Percentiles rank a stretch among this genome's conserved stretches.
These are phyloP conservation scores for Odontesthes bonariensis DNA, from an alignment of 2,113 vertebrate species.

Conservation along the genomic window DNA sequence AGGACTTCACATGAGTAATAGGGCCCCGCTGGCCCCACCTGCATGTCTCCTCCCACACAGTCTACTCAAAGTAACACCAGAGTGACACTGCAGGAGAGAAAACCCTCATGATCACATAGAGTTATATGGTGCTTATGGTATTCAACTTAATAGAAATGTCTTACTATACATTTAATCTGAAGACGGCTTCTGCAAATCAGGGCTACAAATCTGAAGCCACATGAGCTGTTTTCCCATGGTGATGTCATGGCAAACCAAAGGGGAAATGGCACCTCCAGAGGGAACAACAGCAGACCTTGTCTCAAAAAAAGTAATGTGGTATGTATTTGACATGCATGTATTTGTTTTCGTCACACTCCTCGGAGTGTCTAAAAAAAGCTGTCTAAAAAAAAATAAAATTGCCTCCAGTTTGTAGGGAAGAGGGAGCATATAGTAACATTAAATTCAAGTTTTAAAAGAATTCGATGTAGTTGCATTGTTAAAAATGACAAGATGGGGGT, in stretches of 20 bases:
- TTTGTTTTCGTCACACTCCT: neutral
- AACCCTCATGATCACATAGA: neutral
- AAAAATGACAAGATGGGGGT: no score
- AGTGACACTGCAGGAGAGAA: slow-evolving; percentile 40
- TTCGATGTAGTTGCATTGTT: no score
- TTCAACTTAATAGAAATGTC: slow-evolving; percentile 21
- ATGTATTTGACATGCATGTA: neutral
- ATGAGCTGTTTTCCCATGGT: slow-evolving; percentile 36
- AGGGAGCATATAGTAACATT: neutral
- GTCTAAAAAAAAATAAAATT: neutral
- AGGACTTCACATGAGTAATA: slow-evolving; percentile 63
- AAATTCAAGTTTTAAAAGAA: neutral
- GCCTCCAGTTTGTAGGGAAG: neutral
- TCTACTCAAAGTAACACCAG: slow-evolving; percentile 68
- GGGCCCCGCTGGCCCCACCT: slow-evolving; percentile 56
- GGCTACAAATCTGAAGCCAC: neutral
- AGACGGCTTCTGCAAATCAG: slow-evolving; percentile 16
- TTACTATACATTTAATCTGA: slow-evolving; percentile 10
- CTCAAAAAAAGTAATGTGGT: slow-evolving; percentile 17
- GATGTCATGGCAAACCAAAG: slow-evolving; percentile 54
- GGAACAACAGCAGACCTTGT: slow-evolving; percentile 35
- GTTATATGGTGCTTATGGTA: neutral
- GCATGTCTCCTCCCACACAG: slow-evolving; percentile 77
- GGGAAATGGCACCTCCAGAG: slow-evolving; percentile 20
- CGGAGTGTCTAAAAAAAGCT: neutral